Percentiles rank a stretch among this genome's conserved stretches.
phyloP scores from a whole-genome alignment of 2,797 vertebrate species.

The Rachycentron canadum region DNA sequence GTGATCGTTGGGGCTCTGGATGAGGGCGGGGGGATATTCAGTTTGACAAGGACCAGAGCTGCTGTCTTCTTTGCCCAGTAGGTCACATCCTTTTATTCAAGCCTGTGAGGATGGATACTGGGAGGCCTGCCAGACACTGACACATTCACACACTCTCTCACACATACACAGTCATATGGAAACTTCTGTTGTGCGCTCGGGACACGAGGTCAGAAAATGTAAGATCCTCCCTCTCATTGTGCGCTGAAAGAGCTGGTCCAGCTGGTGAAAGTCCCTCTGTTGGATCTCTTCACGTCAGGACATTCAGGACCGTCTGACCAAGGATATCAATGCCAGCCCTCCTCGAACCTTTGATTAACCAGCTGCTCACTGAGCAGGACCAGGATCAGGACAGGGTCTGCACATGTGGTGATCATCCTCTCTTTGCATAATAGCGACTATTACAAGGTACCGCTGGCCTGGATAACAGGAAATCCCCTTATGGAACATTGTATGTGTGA shows the following conservation, averaged over 20 bases:
- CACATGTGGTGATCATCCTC: constrained; percentile 48
- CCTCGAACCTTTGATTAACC: constrained; percentile 49
- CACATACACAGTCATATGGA: constrained; percentile 18
- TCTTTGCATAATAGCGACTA: constrained; percentile 39
- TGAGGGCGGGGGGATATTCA: constrained; percentile 22
- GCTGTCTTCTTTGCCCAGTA: constrained; percentile 46
- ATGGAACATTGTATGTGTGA: constrained; percentile 46
- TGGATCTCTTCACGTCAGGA: constrained; percentile 21
- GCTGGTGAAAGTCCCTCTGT: constrained; percentile 45
- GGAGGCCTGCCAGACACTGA: constrained; percentile 50
- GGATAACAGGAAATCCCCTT: constrained; percentile 65
- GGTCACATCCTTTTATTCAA: constrained; percentile 57
- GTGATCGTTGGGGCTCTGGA: constrained; percentile 15
- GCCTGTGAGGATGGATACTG: constrained; percentile 25
- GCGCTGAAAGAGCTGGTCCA: constrained; percentile 30
- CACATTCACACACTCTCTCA: constrained; percentile 33
- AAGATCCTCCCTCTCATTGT: constrained; percentile 39
- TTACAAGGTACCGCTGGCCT: constrained; percentile 51
- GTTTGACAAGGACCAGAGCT: constrained; percentile 66
- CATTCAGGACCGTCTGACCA: background rate
- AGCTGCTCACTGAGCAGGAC: constrained; percentile 16
- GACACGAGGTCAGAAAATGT: constrained; percentile 50
- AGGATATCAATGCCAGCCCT: constrained; percentile 34
- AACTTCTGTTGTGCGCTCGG: constrained; percentile 34
- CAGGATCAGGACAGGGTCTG: constrained; percentile 15